phyloP scores from a whole-genome alignment of 2,888 invertebrate species.

The Tethea ocularis region DNA sequence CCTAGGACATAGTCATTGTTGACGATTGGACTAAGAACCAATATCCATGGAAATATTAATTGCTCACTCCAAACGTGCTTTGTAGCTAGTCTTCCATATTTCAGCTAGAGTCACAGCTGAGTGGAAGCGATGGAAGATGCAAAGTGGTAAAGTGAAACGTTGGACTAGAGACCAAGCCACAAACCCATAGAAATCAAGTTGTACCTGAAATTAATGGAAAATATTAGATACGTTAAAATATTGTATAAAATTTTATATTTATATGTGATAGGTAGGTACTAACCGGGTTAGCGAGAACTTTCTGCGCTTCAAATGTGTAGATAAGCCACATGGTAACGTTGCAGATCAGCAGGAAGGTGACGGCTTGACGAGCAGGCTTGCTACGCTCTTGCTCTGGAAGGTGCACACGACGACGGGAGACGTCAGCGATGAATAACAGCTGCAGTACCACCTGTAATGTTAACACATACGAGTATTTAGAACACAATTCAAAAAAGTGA shows the following conservation, averaged over 20 bases:
- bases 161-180: conserved; percentile 97
- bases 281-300: conserved; percentile 96
- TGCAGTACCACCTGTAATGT: conserved; percentile 91
- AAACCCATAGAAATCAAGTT: conserved; percentile 96
- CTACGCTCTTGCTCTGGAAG: conserved; percentile 96
- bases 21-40: conserved; percentile 50
- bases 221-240: too few species aligned
- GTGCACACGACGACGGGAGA: conserved; percentile 95
- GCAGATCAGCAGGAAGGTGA: conserved; percentile 97
- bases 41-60: conserved; percentile 36
- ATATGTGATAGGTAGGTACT: conserved; percentile 44
- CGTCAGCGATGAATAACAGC: conserved; percentile 96
- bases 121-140: conserved; percentile 98
- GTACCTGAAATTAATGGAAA: conserved; percentile 76
- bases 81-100: conserved; percentile 98
- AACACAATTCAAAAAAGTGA: not conserved
- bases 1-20: conserved; percentile 43
- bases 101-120: conserved; percentile 97
- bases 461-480: not conserved
- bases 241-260: too few species aligned
- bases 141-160: conserved; percentile 95
- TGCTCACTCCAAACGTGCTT: conserved; percentile 92
- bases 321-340: conserved; percentile 98
- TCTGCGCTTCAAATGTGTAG: conserved; percentile 97
- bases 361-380: conserved; percentile 97